Evolutionary conservation across 1,140 invertebrate genomes (phyloP).

Genomic region (Lepidurus arcticus): DNA sequence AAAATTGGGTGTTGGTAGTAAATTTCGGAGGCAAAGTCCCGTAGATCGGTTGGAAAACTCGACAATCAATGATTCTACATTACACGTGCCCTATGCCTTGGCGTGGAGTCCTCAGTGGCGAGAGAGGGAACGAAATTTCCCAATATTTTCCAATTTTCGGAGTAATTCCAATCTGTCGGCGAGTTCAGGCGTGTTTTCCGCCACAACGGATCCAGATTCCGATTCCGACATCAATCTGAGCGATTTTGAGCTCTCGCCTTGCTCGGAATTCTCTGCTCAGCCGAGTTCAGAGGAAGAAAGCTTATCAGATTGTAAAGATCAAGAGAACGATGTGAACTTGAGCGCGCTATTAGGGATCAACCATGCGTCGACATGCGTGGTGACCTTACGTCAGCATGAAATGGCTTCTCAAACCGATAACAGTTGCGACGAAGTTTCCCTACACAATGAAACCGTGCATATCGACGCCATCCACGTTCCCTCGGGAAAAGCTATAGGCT

Average conservation of each 20-base stretch:
- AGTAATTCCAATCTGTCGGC: background rate
- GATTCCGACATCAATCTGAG: background rate
- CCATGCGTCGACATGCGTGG: no score
- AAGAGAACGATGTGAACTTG: background rate
- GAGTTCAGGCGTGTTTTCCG: background rate
- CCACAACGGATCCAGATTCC: background rate
- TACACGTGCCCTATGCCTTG: background rate
- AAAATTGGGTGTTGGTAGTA: background rate
- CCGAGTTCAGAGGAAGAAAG: background rate
- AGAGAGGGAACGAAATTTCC: background rate
- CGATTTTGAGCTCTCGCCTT: background rate
- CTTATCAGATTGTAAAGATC: background rate
- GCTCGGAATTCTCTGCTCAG: background rate
- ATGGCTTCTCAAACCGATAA: background rate
- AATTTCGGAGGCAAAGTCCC: background rate
- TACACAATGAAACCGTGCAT: background rate
- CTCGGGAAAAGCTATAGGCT: background rate
- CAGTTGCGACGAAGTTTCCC: background rate
- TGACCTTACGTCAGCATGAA: background rate
- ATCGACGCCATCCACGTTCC: background rate
- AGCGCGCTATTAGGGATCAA: background rate
- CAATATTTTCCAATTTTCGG: background rate
- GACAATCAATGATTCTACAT: background rate
- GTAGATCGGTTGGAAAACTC: background rate
- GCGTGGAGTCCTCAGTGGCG: background rate